These are phyloP conservation scores for Xanthorhoe spadicearia DNA, from an alignment of 2,888 invertebrate genomes.

Conservation along the genomic window DNA sequence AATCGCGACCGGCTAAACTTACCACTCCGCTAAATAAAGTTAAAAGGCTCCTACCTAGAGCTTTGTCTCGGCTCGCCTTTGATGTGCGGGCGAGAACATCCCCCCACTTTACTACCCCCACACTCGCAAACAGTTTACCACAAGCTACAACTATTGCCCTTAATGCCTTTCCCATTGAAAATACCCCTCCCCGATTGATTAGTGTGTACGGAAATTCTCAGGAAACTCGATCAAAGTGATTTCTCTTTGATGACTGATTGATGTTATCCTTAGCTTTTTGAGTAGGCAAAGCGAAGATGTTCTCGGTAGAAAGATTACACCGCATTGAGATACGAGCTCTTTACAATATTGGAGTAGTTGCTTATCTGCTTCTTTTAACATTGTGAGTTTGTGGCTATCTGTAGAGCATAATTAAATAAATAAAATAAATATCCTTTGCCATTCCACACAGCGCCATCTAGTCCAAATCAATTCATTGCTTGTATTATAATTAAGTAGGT, in stretches of 20 bases:
- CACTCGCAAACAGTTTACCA: constrained; percentile 80
- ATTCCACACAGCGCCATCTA: no score
- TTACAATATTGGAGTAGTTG: constrained; percentile 14
- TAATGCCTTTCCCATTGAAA: constrained; percentile 80
- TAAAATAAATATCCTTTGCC: no score
- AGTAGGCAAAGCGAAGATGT: constrained; percentile 25
- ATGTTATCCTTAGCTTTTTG: constrained; percentile 45
- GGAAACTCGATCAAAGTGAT: constrained; percentile 75
- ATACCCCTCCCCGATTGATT: constrained; percentile 75
- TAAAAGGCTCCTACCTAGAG: constrained; percentile 81
- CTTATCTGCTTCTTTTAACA: constrained; percentile 15
- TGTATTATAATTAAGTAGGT: constrained; percentile 57
- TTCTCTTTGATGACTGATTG: constrained; percentile 45
- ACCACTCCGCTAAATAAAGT: constrained; percentile 85
- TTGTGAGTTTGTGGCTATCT: constrained; percentile 2
- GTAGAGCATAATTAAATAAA: constrained; percentile 49
- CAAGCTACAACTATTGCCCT: constrained; percentile 82
- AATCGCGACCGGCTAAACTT: constrained; percentile 85
- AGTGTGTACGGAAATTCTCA: constrained; percentile 76
- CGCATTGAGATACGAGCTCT: constrained; percentile 21
- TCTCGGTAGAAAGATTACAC: constrained; percentile 14
- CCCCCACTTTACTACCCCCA: constrained; percentile 48
- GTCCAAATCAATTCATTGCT: no score
- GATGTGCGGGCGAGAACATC: constrained; percentile 72
- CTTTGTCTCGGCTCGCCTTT: constrained; percentile 84